Conservation (phyloP, 1,140 invertebrate species). For the Drosophila auraria region DNA sequence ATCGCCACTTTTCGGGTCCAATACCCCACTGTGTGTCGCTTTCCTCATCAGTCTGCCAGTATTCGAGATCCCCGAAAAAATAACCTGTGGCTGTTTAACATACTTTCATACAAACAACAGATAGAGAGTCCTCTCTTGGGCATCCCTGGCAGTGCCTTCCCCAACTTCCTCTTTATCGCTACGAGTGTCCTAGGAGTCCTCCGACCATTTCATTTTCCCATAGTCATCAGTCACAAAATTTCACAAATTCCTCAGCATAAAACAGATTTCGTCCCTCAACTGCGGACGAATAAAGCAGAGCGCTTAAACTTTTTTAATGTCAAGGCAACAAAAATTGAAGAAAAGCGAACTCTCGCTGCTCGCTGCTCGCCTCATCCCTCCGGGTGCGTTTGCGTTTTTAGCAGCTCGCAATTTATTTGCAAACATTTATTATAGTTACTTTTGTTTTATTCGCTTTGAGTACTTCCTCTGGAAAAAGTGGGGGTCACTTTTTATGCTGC, state of each 20-base stretch:
- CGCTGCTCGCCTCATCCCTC: background rate
- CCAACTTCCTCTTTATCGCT: background rate
- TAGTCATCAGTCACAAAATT: constrained; percentile 73
- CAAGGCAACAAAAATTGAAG: constrained; percentile 59
- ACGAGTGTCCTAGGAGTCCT: constrained; percentile 10
- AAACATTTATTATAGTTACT: constrained; percentile 83
- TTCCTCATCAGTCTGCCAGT: no score
- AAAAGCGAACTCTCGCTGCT: constrained; percentile 18
- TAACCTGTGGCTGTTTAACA: background rate
- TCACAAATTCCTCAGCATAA: constrained; percentile 73
- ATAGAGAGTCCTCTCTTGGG: background rate
- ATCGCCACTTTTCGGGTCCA: no score
- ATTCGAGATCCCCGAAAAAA: background rate
- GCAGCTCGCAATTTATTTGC: constrained; percentile 80
- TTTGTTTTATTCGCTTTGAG: constrained; percentile 76
- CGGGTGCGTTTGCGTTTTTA: constrained; percentile 40
- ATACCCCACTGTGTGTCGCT: no score
- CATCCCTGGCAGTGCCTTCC: background rate
- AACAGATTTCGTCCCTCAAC: constrained; percentile 69
- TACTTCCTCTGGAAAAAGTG: constrained; percentile 58
- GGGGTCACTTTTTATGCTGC: constrained; percentile 71
- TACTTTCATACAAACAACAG: background rate
- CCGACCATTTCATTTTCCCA: constrained; percentile 26
- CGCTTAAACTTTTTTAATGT: constrained; percentile 77
- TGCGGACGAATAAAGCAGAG: constrained; percentile 49